Evolutionary conservation across 2,113 vertebrate genomes (phyloP), one percentile per base, ranked within the genome.

Genomic region (Podocnemis expansa): DNA sequence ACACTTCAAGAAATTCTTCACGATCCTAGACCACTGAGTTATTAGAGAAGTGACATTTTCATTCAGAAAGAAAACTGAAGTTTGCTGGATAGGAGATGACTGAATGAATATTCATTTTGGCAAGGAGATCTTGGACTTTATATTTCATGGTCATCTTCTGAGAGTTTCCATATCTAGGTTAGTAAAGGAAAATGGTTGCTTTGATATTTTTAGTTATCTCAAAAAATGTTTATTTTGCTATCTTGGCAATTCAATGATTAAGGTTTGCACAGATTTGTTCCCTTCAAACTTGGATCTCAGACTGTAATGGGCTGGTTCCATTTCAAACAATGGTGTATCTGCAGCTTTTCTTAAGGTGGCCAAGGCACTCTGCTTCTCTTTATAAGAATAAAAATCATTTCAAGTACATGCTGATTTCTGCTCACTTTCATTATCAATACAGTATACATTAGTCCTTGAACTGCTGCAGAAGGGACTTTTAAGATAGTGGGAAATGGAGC

Each of bases 271-370:
- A n/a, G 34, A n/a, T 67, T 67, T 67, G 60, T n/a, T 67, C 34
- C n/a, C 60, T 34, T 70, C 38, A 38, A 29, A 60, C 6, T 60
- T 81, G n/a, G 1, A 51, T 38, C n/a, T 60, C 25, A 60, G 54
- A 27, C 51, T 79, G 51, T 0, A 0, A 52, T 49, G 14, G 78
- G n/a, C 4, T 0, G 0, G 7, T 58, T 90, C 89, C 34, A 51
- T 87, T 78, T 87, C 63, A 55, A 70, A 4, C 10, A 55, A 24
- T 2, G 6, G 2, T 43, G 24, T 17, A 47, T 75, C 21, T 22
- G 27, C 0, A 2, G 11, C 3, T 2, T 76, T 79, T 31, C 60
- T 52, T 81, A 3, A 80, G 78, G 29, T 34, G 47, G 19, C 31
- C 24, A 31, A 73, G 8, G 4, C 41, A 43, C 70, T 49, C 80